A percentile compares a stretch with the other conserved stretches of the same genome.
These are phyloP conservation scores for Sinopyrophorus schimmeli DNA, from an alignment of 2,888 invertebrate genomes.

Conservation along the genomic window DNA sequence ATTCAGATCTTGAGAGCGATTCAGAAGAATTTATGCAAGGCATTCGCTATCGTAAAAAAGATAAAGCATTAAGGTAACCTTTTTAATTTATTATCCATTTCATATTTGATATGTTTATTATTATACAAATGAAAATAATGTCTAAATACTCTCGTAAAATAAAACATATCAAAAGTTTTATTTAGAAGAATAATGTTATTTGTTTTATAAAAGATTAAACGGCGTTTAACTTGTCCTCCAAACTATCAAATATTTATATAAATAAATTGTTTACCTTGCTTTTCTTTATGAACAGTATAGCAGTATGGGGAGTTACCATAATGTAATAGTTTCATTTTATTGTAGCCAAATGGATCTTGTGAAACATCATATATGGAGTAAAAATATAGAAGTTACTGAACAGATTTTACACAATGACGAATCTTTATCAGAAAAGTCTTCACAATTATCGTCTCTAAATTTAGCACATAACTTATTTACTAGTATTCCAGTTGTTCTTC, in stretches of 20 bases:
- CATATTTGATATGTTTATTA: no score
- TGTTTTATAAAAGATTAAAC: no score
- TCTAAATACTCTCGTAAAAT: no score
- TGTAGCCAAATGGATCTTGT: conserved; percentile 65
- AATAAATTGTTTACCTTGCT: no score
- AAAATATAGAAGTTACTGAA: conserved; percentile 67
- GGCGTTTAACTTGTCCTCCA: no score
- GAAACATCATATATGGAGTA: conserved; percentile 79
- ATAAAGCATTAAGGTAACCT: conserved; percentile 49
- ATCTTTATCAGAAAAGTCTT: conserved; percentile 62
- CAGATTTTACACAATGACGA: conserved; percentile 64
- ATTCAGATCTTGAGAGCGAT: conserved; percentile 48
- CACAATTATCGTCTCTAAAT: conserved; percentile 76
- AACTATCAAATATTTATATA: no score
- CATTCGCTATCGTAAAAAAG: conserved; percentile 51
- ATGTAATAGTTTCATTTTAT: background rate
- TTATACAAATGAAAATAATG: no score
- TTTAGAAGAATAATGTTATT: no score
- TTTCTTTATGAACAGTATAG: no score
- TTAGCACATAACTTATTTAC: conserved; percentile 90
- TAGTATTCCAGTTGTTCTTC: conserved; percentile 82
- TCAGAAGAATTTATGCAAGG: conserved; percentile 46
- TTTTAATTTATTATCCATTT: conserved; percentile 1
- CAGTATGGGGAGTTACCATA: no score
- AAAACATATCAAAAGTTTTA: no score